Evolutionary conservation across 2,797 vertebrate genomes (phyloP), one percentile per base, ranked within the genome.

Genomic region (Remorina albescens): DNA sequence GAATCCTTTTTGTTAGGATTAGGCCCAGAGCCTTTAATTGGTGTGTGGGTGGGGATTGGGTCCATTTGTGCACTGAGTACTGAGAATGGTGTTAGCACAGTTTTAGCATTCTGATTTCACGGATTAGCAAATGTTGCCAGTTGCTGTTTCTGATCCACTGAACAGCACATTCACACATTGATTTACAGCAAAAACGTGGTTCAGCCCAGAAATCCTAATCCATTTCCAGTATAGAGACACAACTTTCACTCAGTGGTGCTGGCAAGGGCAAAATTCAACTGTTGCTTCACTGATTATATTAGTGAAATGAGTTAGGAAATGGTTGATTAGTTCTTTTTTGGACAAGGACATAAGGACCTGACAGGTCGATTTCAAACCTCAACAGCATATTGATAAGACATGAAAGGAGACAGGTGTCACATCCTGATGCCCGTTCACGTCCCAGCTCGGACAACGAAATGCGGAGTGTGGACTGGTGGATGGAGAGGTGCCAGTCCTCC

Each of bases 11-110:
- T 65, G 55, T 39, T 32, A 18, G 74, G 79, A 77, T 84, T 78
- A 61, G 37, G 42, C 37, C n/a, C 3, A 10, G 67, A 88, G 74
- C 66, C 71, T 76, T 54, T 84, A 84, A 88, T 83, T 79, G 71
- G 53, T 8, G 39, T 51, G 25, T 83, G 70, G 70, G 64, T 46
- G 49, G 51, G 57, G 71, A 59, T 26, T 78, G 25, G 57, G 39
- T 55, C 6, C 8, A 41, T 28, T 34, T 55, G 12, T 4, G 12
- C 55, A 0, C 10, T 47, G 50, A 28, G 69, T 65, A 56, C 53
- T 21, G 53, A 58, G 3, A 46, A 65, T 10, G 28, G 54, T 50
- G 62, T 80, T 56, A 68, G 30, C n/a, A 8, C 56, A 34, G 80
- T 25, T 0, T 72, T 11, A 67, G 28, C 69, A 2, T 44, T 77